These are phyloP conservation scores for Loxodonta africana DNA, from an alignment of 2,113 vertebrate species.

Conservation along the genomic window DNA sequence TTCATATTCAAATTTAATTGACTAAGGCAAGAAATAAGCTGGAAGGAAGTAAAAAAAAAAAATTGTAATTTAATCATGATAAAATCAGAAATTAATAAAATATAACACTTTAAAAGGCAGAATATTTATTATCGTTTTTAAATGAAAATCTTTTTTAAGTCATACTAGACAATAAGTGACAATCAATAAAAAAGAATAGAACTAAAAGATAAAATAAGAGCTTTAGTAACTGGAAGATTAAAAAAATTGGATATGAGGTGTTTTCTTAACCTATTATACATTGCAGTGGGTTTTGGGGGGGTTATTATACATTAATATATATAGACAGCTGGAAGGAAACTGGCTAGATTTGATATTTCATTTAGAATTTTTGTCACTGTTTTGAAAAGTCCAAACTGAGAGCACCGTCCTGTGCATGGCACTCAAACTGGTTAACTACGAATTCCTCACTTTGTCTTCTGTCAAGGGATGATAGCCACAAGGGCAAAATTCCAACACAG, in stretches of 20 bases:
- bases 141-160: neutral
- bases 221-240: neutral
- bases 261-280: neutral
- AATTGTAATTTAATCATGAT: neutral
- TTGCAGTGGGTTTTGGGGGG: too few species aligned
- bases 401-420: fast-evolving
- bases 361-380: neutral
- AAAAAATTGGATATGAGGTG: neutral
- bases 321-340: neutral
- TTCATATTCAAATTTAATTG: neutral
- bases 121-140: neutral
- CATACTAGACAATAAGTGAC: neutral
- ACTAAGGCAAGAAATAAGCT: neutral
- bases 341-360: neutral
- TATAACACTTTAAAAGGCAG: neutral
- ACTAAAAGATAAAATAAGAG: neutral
- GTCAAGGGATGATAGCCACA: neutral
- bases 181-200: neutral
- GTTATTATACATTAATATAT: neutral
- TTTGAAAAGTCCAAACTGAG: neutral
- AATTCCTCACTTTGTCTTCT: neutral
- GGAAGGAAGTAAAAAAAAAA: neutral
- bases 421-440: neutral
- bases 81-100: constrained; percentile 10
- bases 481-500: neutral